These are phyloP conservation scores for Thera obeliscata DNA, from an alignment of 2,888 invertebrate genomes.

Conservation along the genomic window DNA sequence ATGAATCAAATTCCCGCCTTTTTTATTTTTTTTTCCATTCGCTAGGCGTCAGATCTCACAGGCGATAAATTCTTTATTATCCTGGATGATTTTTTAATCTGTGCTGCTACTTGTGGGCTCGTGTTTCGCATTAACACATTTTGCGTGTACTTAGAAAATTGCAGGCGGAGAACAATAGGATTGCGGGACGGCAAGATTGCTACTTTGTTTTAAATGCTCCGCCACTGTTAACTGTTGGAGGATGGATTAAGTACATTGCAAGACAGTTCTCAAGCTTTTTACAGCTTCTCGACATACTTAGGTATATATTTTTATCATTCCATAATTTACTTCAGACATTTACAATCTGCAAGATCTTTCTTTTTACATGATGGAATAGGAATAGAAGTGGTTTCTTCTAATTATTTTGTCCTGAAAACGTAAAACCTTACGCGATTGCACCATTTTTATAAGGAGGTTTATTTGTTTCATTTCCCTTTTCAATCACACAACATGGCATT, in stretches of 20 bases:
- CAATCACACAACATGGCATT: conserved; percentile 29
- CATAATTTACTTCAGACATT: too few relatives aligned
- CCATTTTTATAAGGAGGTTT: too few relatives aligned
- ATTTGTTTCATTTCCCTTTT: conserved; percentile 9
- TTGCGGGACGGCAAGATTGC: conserved; percentile 17
- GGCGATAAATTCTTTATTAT: conserved; percentile 81
- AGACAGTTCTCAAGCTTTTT: background rate
- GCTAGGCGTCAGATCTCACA: conserved; percentile 77
- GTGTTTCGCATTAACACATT: conserved; percentile 70
- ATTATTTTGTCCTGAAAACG: too few relatives aligned
- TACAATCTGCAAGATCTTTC: too few relatives aligned
- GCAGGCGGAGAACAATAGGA: conserved; percentile 29
- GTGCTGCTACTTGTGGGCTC: conserved; percentile 60
- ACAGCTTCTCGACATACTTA: too few relatives aligned
- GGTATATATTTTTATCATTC: background rate
- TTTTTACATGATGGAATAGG: too few relatives aligned
- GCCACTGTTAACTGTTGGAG: conserved; percentile 1
- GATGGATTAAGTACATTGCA: conserved; percentile 2
- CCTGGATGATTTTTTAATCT: conserved; percentile 82
- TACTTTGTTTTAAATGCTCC: conserved; percentile 21
- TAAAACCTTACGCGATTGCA: too few relatives aligned
- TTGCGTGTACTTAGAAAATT: conserved; percentile 36
- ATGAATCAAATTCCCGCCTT: conserved; percentile 81
- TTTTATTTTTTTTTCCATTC: conserved; percentile 69
- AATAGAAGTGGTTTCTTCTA: too few relatives aligned